Evolutionary conservation across 2,888 invertebrate genomes (phyloP), one percentile per base, ranked within the genome.

Genomic region (Macrosoma leucophasiata): DNA sequence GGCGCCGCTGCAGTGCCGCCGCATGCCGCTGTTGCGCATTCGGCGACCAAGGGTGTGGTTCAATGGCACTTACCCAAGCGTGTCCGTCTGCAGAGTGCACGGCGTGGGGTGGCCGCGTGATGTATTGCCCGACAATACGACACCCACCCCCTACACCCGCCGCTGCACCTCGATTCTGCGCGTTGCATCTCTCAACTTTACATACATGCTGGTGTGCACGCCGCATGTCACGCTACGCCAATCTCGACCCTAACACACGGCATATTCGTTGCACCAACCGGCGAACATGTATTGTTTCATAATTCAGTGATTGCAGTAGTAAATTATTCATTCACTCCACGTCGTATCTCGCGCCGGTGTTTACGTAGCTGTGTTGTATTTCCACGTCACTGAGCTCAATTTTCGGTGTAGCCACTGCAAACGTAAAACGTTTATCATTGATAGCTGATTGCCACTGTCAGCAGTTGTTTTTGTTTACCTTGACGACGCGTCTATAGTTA

Each of bases 41-140:
- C 36, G 36, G 14, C 33, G 35, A 39, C 47, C 46, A 54, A 58
- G 64, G 69, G 71, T 66, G 67, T 67, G 67, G 69, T 65, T 63
- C 55, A 58, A 55, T 53, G 58, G 51, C 54, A 55, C 45, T 55
- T 48, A 48, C 55, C 52, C 43, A 41, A 56, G 43, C 53, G 52
- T 50, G 39, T 41, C 41, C 39, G 42, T 36, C 43, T 48, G 41
- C 35, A 41, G 45, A 23, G 36, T 41, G 39, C 28, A 33, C 35
- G 41, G 51, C 40, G 52, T 48, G 53, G 48, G 36, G 36, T 24
- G 25, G 35, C 48, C 68, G 62, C 61, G 65, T 68, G 68, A 60
- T 57, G 22, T 51, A 58, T 54, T 58, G 49, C 46, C 39, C 20
- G 43, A 29, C 40, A 48, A 36, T 44, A 44, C 50, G 40, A 43